Evolutionary conservation across 2,113 vertebrate genomes (phyloP), one percentile per base, ranked within the genome.

Genomic region (Peromyscus polionotus): DNA sequence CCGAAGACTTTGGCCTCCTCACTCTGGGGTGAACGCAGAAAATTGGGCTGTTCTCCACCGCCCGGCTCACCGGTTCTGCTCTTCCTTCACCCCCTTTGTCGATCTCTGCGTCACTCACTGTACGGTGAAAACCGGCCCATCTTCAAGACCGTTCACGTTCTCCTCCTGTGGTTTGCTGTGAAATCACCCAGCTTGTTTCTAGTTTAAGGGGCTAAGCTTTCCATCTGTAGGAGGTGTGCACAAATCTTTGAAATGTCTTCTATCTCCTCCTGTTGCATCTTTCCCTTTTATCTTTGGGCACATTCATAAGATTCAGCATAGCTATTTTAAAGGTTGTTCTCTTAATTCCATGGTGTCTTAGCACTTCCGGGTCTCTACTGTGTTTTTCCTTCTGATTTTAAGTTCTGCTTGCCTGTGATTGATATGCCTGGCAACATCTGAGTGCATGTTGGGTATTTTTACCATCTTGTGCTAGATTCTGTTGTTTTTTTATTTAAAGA

Each of bases 401-500:
- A 61, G 67, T 90, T 84, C 65, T 68, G 93, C 67, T 79, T 94
- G 48, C 54, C 31, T 81, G 3, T 65, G 81, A 42, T 68, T 90
- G 68, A 31, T 51, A n/a, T 93, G 19, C 11, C 19, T 94, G 63
- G 12, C 80, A 94, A 39, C 39, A 93, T 77, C 70, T 51, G 3
- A 45, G 31, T 86, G 33, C 42, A 91, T 76, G 31, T 72, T 76
- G 33, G 26, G 13, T 79, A 24, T n/a, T 76, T 75, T 67, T 42
- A 48, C 16, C 88, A 9, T 70, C 19, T 39, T 61, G 33, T 59
- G 31, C 13, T 95, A 70, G 7, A 54, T 86, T 86, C 91, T 92
- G 20, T 73, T 90, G 63, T 93, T 96, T 93, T 72, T 26, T 72
- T n/a, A n/a, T 92, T 95, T 54, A 73, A 95, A 95, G 80, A 63